phyloP scores from a whole-genome alignment of 2,113 vertebrate species.

The Heterotis niloticus region DNA sequence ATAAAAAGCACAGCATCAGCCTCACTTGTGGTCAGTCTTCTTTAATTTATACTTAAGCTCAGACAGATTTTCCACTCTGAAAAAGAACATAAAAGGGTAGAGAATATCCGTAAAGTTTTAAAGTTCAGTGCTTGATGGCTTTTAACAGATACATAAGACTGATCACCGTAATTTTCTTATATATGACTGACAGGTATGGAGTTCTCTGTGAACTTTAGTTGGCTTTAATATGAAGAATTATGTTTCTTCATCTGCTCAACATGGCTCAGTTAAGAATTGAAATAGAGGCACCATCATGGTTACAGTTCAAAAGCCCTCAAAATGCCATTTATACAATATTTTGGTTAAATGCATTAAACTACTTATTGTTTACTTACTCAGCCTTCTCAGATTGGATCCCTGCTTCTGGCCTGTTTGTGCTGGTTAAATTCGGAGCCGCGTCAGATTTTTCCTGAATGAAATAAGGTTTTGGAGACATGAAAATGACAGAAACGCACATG shows the following conservation, averaged over 20 bases:
- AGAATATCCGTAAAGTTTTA: background rate
- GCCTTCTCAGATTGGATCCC: slow-evolving; percentile 59
- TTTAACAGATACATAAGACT: no score
- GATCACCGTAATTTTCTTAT: no score
- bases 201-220: no score
- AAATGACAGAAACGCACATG: background rate
- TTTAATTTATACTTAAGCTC: slow-evolving; percentile 68
- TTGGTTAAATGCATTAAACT: no score
- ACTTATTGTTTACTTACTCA: slow-evolving; percentile 48
- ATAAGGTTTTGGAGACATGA: background rate
- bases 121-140: no score
- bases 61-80: slow-evolving; percentile 65
- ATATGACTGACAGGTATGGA: no score
- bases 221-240: no score
- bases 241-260: no score
- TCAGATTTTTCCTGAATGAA: slow-evolving; percentile 41
- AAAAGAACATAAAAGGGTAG: slow-evolving; percentile 6
- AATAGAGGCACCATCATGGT: no score
- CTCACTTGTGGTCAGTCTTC: slow-evolving; percentile 57
- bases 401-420: slow-evolving; percentile 44
- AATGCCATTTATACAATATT: no score
- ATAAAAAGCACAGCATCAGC: background rate
- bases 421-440: slow-evolving; percentile 30
- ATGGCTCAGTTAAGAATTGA: no score
- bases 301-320: no score